These are phyloP conservation scores for Sebastolobus altivelis DNA, from an alignment of 2,797 vertebrate genomes.

Conservation along the genomic window DNA sequence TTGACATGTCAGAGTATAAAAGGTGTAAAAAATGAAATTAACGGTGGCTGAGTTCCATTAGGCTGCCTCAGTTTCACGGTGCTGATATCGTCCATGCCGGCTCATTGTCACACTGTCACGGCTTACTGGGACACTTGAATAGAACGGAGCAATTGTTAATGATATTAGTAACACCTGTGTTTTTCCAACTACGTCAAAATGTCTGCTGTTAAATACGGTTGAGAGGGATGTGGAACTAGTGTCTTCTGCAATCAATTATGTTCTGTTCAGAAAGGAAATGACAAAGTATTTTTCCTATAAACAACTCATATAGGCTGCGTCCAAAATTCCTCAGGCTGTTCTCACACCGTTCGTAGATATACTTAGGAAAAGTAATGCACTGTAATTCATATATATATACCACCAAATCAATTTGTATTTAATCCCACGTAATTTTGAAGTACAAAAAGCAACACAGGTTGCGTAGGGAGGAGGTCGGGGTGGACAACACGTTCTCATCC, in stretches of 20 bases:
- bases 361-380: not conserved
- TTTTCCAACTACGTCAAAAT: not conserved
- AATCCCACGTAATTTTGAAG: too few species aligned
- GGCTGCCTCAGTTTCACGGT: not conserved
- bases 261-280: not conserved
- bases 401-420: too few species aligned
- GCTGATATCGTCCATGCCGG: too few species aligned
- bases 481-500: too few species aligned
- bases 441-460: too few species aligned
- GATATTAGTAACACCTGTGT: not conserved
- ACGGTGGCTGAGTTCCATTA: not conserved
- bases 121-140: not conserved
- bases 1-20: not conserved
- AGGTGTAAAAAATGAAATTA: not conserved
- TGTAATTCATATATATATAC: too few species aligned
- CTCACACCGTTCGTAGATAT: not conserved
- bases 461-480: too few species aligned
- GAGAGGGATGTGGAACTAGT: not conserved
- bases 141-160: not conserved
- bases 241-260: not conserved
- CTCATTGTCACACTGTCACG: not conserved
- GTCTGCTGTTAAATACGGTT: not conserved
- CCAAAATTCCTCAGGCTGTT: not conserved
- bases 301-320: not conserved
- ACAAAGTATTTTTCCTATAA: not conserved